Evolutionary conservation across 2,113 vertebrate species (phyloP).

Genomic region (Montifringilla adamsi): DNA sequence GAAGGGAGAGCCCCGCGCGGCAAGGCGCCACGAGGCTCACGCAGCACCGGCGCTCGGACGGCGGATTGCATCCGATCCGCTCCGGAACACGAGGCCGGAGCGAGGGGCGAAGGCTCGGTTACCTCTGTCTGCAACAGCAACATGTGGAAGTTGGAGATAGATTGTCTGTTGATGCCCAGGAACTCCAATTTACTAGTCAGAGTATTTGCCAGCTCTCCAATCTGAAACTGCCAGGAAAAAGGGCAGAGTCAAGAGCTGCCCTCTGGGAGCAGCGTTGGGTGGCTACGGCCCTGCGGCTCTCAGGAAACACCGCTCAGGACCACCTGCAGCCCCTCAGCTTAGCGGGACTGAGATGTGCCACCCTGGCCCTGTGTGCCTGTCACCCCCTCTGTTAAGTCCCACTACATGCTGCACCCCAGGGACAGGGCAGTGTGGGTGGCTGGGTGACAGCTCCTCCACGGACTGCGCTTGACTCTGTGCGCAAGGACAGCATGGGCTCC

Average conservation of each 20-base stretch:
- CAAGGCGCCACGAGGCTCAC: neutral
- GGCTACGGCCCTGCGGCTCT: neutral
- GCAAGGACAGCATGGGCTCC: accelerated
- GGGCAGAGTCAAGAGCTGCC: neutral
- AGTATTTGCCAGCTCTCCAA: conserved; percentile 96
- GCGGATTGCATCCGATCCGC: conserved; percentile 24
- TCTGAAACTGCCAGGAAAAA: conserved; percentile 89
- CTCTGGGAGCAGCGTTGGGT: neutral
- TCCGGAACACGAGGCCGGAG: conserved; percentile 25
- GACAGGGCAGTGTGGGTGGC: neutral
- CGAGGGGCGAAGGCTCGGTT: conserved; percentile 51
- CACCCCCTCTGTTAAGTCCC: neutral
- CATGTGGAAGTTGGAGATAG: conserved; percentile 97
- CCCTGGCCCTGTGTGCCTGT: neutral
- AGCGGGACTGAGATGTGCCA: accelerated
- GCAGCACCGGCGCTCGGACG: neutral
- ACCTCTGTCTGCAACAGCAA: conserved; percentile 98
- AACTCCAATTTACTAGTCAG: conserved; percentile 98
- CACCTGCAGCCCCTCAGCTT: neutral
- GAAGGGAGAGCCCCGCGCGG: neutral
- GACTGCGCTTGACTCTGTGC: accelerated
- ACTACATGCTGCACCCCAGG: neutral
- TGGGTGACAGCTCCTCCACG: neutral
- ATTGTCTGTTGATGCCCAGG: conserved; percentile 94
- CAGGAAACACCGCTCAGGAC: accelerated